These are phyloP conservation scores for Eristalinus sepulchralis DNA, from an alignment of 2,888 invertebrate genomes.

Conservation along the genomic window DNA sequence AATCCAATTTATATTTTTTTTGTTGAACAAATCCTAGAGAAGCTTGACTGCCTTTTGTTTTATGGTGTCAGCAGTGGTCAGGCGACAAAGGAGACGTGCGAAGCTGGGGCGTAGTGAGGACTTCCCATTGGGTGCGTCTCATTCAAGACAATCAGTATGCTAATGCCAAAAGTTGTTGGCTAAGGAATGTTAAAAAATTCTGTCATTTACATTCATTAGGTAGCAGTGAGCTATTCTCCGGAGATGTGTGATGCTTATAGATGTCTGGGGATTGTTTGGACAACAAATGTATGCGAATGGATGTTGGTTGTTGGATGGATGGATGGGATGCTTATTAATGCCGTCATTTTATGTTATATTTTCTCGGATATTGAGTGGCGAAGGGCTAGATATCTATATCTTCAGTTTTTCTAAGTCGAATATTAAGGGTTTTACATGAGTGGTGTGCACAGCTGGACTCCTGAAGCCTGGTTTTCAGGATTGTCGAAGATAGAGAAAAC, in stretches of 20 bases:
- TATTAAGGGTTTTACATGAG: too few species aligned
- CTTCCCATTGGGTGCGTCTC: not conserved
- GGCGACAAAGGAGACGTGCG: not conserved
- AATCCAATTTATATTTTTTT: conserved; percentile 8
- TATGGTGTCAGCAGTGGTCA: conserved; percentile 2
- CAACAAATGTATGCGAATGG: too few species aligned
- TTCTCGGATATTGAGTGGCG: too few species aligned
- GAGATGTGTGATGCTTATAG: not conserved
- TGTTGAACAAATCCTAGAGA: not conserved
- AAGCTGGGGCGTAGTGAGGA: not conserved
- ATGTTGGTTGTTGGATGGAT: too few species aligned
- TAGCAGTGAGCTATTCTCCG: not conserved
- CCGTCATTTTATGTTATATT: too few species aligned
- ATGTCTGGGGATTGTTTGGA: too few species aligned
- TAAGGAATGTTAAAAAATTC: not conserved
- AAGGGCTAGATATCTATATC: too few species aligned
- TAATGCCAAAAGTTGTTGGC: conserved; percentile 14
- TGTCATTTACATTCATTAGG: not conserved
- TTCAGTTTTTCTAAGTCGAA: too few species aligned
- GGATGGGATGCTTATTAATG: too few species aligned
- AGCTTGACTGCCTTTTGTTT: not conserved
- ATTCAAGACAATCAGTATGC: conserved; percentile 18
- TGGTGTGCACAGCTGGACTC: too few species aligned
- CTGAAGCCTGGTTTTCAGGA: too few species aligned
- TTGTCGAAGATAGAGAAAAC: too few species aligned